Percentiles rank a stretch among this genome's conserved stretches.
These are phyloP conservation scores for Bombus sibiricus DNA, from an alignment of 1,140 invertebrate species.

Conservation along the genomic window DNA sequence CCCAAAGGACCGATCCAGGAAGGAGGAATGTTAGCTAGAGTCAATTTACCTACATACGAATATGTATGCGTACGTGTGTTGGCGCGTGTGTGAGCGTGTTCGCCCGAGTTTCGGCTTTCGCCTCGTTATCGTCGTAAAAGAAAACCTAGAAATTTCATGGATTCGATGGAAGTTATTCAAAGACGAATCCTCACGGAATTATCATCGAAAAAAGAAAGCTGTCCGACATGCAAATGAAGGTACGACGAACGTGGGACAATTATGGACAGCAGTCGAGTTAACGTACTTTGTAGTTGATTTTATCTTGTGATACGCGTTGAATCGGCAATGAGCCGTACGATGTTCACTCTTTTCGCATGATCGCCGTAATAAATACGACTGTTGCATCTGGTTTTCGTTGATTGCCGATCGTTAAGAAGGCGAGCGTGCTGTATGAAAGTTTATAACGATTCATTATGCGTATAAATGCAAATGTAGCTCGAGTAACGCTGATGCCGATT, in stretches of 20 bases:
- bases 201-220: constrained; percentile 19
- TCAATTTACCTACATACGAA: constrained; percentile 7
- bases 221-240: neutral
- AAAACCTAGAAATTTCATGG: neutral
- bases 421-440: neutral
- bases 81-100: neutral
- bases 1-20: too few relatives aligned
- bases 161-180: neutral
- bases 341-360: neutral
- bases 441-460: neutral
- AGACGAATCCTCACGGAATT: neutral
- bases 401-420: neutral
- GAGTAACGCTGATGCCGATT: neutral
- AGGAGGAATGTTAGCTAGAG: neutral
- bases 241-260: neutral
- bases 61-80: neutral
- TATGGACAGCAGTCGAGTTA: neutral
- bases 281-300: neutral
- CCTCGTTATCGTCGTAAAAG: neutral
- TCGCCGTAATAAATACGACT: neutral
- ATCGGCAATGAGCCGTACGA: neutral
- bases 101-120: neutral
- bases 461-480: neutral
- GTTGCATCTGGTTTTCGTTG: neutral
- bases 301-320: constrained; percentile 8